phyloP scores from a whole-genome alignment of 2,113 vertebrate species.

The Mesitornis unicolor region DNA sequence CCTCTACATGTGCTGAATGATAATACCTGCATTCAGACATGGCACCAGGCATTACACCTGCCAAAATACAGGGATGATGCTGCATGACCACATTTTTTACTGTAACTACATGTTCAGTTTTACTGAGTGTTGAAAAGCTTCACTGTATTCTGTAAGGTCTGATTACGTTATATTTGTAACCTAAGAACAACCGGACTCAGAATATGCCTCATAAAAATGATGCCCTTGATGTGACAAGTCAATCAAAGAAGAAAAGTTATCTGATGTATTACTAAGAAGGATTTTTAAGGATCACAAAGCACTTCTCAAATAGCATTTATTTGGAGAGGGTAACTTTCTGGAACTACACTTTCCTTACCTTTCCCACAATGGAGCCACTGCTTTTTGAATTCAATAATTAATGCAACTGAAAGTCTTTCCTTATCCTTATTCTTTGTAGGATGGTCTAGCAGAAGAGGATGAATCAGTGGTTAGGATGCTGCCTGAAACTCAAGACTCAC shows the following conservation, averaged over 20 bases:
- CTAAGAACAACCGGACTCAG: not conserved
- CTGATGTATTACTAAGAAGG: not conserved
- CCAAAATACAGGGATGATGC: not conserved
- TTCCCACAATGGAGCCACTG: not conserved
- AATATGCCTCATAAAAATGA: not conserved
- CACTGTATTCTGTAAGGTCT: not conserved
- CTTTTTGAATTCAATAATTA: not conserved
- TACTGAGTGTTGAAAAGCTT: not conserved
- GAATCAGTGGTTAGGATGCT: not conserved
- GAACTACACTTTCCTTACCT: not conserved
- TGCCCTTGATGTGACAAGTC: not conserved
- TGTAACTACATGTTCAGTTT: not conserved
- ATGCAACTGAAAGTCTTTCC: not conserved
- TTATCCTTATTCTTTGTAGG: not conserved
- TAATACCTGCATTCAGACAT: not conserved
- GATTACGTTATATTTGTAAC: not conserved
- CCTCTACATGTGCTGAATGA: fast-evolving
- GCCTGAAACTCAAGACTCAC: not conserved
- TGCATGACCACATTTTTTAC: not conserved
- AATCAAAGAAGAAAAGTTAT: not conserved
- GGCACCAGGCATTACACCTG: not conserved
- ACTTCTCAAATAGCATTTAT: not conserved
- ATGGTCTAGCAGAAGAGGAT: not conserved
- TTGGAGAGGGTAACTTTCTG: not conserved
- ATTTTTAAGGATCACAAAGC: not conserved